These are phyloP conservation scores for Drosophila quinaria DNA, from an alignment of 2,888 invertebrate genomes.

Conservation along the genomic window DNA sequence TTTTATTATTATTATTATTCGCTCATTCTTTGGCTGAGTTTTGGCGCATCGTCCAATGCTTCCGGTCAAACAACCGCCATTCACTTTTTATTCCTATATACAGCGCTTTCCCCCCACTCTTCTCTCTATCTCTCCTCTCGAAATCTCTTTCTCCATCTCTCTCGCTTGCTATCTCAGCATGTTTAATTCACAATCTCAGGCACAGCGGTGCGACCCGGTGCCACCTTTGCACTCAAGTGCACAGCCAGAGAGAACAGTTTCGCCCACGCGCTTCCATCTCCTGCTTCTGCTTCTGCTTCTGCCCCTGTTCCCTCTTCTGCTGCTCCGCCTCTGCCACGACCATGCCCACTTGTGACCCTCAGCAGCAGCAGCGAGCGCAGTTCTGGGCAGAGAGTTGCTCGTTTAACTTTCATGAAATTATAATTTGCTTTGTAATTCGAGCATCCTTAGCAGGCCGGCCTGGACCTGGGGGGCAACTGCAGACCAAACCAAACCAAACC, in stretches of 20 bases:
- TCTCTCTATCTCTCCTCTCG: neutral
- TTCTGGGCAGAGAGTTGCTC: conserved; percentile 72
- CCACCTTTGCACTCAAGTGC: conserved; percentile 80
- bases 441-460: conserved; percentile 67
- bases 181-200: conserved; percentile 82
- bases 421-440: conserved; percentile 83
- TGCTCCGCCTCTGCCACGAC: conserved; percentile 5
- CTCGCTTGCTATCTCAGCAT: conserved; percentile 57
- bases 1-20: conserved; percentile 54
- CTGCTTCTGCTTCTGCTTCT: neutral
- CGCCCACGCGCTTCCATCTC: conserved; percentile 24
- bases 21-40: conserved; percentile 33
- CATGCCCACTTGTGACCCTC: conserved; percentile 58
- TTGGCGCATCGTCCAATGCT: conserved; percentile 48
- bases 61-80: conserved; percentile 66
- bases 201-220: conserved; percentile 71
- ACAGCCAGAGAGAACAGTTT: conserved; percentile 53
- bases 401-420: conserved; percentile 84
- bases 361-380: conserved; percentile 20
- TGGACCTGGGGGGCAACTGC: conserved; percentile 39
- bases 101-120: conserved; percentile 10
- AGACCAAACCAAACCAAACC: neutral
- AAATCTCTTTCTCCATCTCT: neutral
- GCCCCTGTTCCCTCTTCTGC: conserved; percentile 5
- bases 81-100: conserved; percentile 58